Base-by-base conservation (phyloP, 2,888 invertebrate species). In the Drosophila peninsularis region DNA sequence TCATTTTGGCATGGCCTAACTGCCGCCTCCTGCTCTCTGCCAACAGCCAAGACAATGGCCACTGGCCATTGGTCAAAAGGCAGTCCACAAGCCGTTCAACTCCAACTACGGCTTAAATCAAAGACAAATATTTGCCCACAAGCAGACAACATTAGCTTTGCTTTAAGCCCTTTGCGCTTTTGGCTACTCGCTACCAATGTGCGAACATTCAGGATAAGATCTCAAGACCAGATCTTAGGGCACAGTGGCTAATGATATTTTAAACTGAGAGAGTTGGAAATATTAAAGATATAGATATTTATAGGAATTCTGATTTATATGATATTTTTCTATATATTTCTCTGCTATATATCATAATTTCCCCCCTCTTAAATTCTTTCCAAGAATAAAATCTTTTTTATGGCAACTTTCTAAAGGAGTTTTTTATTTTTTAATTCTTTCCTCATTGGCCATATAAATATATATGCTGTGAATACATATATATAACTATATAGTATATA, bases 101-200 rank as follows among this genome's bases (percentile, higher is more conserved):
- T 53, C 58, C 68, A 74, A 65, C 74, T 76, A 75, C 84, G 89
- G 82, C 88, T 82, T 82, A 89, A 90, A 89, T 88, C 90, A 90
- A 89, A 90, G 86, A 63, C 81, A 89, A 89, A 90, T 82, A 88
- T 88, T 90, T 86, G 79, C 70, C 58, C 57, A 66, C 68, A 78
- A 64, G 58, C 70, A 76, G 66, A 71, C 71, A 69, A 60, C 57
- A 75, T 76, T 73, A 67, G 73, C 66, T 54, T 62, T 55, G 52
- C 50, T 34, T 55, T 63, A 49, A 55, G 61, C 45, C 32, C n/a
- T 32, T 37, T 45, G 17, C 17, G 10, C 45, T 2, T 21, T 14
- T 14, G 9, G 5, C 13, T 0, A 17, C 32, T 11, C 21, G 17
- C 17, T 7, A 11, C 21, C 52, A n/a, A 66, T 55, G 71, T 72